Base-by-base conservation (phyloP, 2,888 invertebrate species). In the Margaritifera margaritifera region DNA sequence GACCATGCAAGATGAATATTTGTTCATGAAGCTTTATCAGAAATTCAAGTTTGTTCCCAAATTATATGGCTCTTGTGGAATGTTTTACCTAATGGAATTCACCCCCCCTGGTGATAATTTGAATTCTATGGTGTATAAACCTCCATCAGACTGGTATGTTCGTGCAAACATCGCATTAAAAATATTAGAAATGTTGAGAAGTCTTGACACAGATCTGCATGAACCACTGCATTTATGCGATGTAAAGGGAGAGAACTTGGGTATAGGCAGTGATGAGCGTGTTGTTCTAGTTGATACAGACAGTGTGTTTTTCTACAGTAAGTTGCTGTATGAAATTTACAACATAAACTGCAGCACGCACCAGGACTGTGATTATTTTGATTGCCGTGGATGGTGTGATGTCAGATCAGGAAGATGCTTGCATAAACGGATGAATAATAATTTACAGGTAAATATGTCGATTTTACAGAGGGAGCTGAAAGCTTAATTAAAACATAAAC, bases 161-260 rank as follows among this genome's bases (percentile, higher is more conserved):
- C 66, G 83, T 56, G 81, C 77, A 5, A 55, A 73, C 27, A 56
- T 83, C 11, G 84, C 83, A 6, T 62, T 84, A 4, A 91, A 92
- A 89, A 92, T 94, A 31, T 86, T 94, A 73, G 92, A 93, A 78
- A 90, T 93, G 50, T 81, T 94, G 6, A 91, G 92, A 60, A 91
- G 92, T 73, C 87, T 94, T 63, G 93, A 93, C 59, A 90, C 62
- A 6, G 91, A 90, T 57, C 91, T 93, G 69, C 91, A 91, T 1
- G 92, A 93, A 77, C 92, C 93, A 1, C 90, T 94, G 72, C 91
- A 93, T 80, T 88, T 94, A 31, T 94, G 94, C 86, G 93, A 94
- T 89, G 90, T 94, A 1, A 93, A 93, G 87, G 89, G 93, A 71
- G 91, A 92, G 69, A 93, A 93, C 84, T 94, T 94, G 86, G 94